Evolutionary conservation across 2,113 vertebrate genomes (phyloP).

Genomic region (Litocranius walleri): DNA sequence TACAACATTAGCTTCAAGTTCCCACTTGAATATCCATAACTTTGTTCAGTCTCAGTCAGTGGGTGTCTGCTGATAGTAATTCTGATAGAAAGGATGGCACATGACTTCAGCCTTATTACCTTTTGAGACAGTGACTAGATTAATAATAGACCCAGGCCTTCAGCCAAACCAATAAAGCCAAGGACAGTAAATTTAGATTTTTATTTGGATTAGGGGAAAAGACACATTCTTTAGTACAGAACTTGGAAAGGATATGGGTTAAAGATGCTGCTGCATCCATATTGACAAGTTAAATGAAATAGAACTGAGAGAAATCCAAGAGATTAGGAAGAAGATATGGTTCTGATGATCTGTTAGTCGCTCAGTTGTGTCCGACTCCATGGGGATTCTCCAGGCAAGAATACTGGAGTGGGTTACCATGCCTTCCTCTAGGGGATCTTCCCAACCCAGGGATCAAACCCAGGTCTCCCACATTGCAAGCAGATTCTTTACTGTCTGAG

Average conservation of each 20-base stretch:
- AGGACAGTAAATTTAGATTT: neutral
- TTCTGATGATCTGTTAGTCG: accelerated
- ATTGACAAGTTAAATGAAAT: neutral
- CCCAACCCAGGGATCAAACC: neutral
- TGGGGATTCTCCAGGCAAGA: neutral
- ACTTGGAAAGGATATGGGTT: neutral
- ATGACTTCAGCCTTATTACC: neutral
- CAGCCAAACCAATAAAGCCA: neutral
- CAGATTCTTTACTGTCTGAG: neutral
- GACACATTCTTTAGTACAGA: neutral
- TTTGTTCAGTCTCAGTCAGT: neutral
- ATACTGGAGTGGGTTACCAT: neutral
- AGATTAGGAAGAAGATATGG: neutral
- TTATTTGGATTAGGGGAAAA: neutral
- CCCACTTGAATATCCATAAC: neutral
- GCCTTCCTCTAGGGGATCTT: neutral
- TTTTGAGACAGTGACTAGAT: neutral
- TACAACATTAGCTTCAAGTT: neutral
- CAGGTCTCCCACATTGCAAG: neutral
- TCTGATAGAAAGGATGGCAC: neutral
- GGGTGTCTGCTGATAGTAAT: neutral
- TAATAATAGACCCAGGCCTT: neutral
- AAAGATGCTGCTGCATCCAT: too few relatives aligned
- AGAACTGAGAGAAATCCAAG: neutral
- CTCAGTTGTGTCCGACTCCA: neutral